These are phyloP conservation scores for Aplodontia rufa DNA, from an alignment of 2,113 vertebrate genomes.

Conservation along the genomic window DNA sequence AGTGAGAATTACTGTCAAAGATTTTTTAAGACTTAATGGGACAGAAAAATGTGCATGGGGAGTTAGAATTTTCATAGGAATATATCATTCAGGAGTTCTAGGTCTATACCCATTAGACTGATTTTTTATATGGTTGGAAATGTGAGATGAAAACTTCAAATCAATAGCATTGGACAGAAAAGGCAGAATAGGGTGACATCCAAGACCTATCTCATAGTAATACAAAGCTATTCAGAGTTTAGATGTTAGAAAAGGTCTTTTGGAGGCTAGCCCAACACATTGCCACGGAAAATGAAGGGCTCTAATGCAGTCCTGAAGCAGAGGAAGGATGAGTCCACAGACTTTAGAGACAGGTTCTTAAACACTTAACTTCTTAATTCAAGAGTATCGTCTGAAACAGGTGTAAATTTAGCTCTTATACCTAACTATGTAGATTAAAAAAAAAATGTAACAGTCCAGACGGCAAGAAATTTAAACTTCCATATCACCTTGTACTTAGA, in stretches of 20 bases:
- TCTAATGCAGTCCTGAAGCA: not conserved
- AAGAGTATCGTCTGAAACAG: not conserved
- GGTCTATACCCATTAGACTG: not conserved
- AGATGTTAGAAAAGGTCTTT: not conserved
- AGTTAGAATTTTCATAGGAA: not conserved
- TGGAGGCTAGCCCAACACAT: not conserved
- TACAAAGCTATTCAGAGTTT: not conserved
- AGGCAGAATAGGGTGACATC: not conserved
- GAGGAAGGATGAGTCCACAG: not conserved
- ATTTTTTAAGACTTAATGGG: not conserved
- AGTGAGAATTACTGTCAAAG: not conserved
- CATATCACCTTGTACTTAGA: not conserved
- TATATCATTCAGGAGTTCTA: not conserved
- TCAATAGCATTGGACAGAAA: not conserved
- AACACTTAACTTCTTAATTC: not conserved
- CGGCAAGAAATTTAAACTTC: conserved; percentile 45
- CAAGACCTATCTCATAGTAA: not conserved
- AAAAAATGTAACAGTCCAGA: not conserved
- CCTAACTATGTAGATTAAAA: too few relatives aligned
- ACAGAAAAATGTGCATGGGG: not conserved
- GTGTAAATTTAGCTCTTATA: not conserved
- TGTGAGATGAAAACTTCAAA: not conserved
- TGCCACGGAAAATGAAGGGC: not conserved
- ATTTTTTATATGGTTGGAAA: not conserved
- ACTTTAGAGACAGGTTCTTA: not conserved